phyloP scores from a whole-genome alignment of 1,140 invertebrate genomes.

The Papilio helenus region DNA sequence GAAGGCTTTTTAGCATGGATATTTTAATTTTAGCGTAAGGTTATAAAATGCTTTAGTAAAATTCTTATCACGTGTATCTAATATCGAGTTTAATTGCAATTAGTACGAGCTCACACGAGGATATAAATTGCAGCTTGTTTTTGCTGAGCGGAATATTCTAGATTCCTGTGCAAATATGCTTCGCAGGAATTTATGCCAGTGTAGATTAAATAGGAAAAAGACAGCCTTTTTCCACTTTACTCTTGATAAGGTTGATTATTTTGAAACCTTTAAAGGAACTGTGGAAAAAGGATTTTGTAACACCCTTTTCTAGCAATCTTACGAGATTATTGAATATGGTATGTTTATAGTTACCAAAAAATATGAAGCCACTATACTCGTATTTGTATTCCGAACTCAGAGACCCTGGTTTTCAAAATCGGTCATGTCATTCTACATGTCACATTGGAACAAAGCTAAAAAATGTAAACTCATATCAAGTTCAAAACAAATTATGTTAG shows the following conservation, averaged over 20 bases:
- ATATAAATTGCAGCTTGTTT: conserved; percentile 38
- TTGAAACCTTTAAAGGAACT: not conserved
- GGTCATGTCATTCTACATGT: too few species aligned
- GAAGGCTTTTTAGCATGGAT: too few species aligned
- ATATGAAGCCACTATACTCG: too few species aligned
- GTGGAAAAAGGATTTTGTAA: not conserved
- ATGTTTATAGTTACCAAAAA: too few species aligned
- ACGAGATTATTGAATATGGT: too few species aligned
- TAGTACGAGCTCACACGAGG: conserved; percentile 15
- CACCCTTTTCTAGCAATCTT: not conserved
- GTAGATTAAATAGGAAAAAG: not conserved
- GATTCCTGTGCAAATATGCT: conserved; percentile 19
- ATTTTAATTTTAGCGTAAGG: too few species aligned
- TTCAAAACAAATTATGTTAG: not conserved
- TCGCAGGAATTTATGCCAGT: not conserved
- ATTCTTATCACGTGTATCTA: conserved; percentile 22
- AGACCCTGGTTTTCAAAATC: too few species aligned
- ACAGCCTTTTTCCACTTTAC: not conserved
- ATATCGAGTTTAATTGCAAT: conserved; percentile 37
- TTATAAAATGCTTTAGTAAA: conserved; percentile 26
- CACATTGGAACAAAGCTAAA: too few species aligned
- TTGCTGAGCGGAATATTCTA: conserved; percentile 29
- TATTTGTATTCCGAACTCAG: too few species aligned
- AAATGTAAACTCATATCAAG: not conserved
- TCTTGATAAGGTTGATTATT: not conserved